Conservation (phyloP, 1,140 invertebrate species). For the Parasteatoda tepidariorum region DNA sequence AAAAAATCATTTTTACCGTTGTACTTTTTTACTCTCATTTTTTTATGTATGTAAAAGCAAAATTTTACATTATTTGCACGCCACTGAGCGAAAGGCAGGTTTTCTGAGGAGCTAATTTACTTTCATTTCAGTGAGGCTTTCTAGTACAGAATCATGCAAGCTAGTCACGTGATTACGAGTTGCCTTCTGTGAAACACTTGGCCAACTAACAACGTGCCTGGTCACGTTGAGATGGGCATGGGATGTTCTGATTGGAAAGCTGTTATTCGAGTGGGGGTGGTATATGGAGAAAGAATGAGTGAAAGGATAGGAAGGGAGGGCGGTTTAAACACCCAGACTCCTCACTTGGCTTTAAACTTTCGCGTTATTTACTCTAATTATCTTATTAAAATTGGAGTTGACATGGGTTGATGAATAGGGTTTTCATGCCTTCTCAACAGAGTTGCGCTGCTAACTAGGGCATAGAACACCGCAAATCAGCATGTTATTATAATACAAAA, state of each 20-base stretch:
- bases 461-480: constrained; percentile 6
- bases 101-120: constrained; percentile 39
- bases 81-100: constrained; percentile 14
- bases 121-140: constrained; percentile 19
- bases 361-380: constrained; percentile 36
- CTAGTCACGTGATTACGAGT: constrained; percentile 37
- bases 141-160: constrained; percentile 30
- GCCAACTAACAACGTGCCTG: constrained; percentile 18
- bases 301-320: not conserved
- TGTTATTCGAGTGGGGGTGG: constrained; percentile 18
- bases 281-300: not conserved
- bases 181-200: constrained; percentile 29
- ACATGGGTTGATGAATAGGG: not conserved
- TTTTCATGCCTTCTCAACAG: not conserved
- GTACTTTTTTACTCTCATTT: not conserved
- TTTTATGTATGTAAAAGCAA: constrained; percentile 3
- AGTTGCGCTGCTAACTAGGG: not conserved
- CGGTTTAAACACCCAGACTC: constrained; percentile 18
- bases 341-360: not conserved
- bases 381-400: constrained; percentile 40
- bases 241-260: constrained; percentile 32
- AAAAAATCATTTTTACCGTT: not conserved
- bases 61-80: constrained; percentile 34
- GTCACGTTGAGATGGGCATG: constrained; percentile 32
- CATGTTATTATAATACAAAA: constrained; percentile 9